Evolutionary conservation across 2,888 invertebrate species (phyloP), one percentile per base, ranked within the genome.

Genomic region (Theretra japonica): DNA sequence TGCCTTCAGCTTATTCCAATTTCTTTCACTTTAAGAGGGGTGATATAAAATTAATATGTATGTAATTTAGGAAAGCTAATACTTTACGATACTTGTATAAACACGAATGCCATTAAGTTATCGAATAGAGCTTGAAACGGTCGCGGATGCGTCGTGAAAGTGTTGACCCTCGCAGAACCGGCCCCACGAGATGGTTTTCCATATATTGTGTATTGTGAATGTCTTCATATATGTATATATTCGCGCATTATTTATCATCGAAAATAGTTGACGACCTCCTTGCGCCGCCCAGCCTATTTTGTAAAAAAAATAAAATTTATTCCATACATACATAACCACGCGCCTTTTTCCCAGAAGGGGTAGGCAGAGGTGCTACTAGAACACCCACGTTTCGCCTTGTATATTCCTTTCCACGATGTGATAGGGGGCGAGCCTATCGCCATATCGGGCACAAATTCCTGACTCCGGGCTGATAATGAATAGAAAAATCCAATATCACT

Each of bases 111-210:
- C 83, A 86, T 86, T 87, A 89, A 87, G 87, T 86, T 82, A 83
- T 75, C 81, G 84, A 82, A 83, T 82, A 83, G 86, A 84, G 85
- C 86, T 85, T 78, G 79, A 80, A 59, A 59, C 23, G 41, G 33
- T 83, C 77, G 83, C 86, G 83, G 88, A 86, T 85, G 84, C 77
- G 77, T 75, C 82, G 91, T 83, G 92, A 92, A 92, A 92, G 92
- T 91, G 89, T 79, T 90, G 91, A 89, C 90, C 90, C 85, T 83
- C 75, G 73, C 75, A 78, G 78, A 89, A 90, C 90, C 89, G 88
- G 89, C 86, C 86, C 72, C 70, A 78, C 76, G 75, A 75, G 71
- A 72, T 77, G 76, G 11, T 71, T 65, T 65, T 65, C 70, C 70
- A 70, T 70, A 53, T 28, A 59, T 60, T 59, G 48, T 56, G 28